Conservation (phyloP, 2,888 invertebrate species). For the Scrobipalpa atriplicella region DNA sequence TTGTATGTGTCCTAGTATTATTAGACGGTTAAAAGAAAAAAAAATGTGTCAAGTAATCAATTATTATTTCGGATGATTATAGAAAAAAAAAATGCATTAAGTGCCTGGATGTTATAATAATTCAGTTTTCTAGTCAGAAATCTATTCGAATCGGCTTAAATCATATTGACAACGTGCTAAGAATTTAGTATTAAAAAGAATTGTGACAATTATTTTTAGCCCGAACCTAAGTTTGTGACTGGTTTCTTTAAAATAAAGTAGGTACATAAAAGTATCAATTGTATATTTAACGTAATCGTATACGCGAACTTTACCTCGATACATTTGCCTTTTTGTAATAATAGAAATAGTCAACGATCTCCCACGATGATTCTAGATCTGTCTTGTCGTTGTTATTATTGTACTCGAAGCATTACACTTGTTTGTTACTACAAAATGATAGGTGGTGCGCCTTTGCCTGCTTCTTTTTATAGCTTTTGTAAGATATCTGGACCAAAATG, state of each 20-base stretch:
- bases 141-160: neutral
- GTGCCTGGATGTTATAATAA: neutral
- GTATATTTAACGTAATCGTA: neutral
- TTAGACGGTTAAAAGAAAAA: neutral
- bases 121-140: constrained; percentile 16
- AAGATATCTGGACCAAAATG: neutral
- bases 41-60: constrained; percentile 6
- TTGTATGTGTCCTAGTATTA: constrained; percentile 4
- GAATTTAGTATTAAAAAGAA: neutral
- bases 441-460: neutral
- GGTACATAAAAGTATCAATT: neutral
- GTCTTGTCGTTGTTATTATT: neutral
- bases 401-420: neutral
- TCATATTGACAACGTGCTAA: neutral
- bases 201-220: neutral
- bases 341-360: neutral
- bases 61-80: neutral
- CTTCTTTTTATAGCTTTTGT: constrained; percentile 2
- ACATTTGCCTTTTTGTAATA: neutral
- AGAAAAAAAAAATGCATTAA: neutral
- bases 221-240: neutral
- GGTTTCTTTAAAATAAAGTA: neutral
- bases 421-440: neutral
- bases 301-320: neutral
- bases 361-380: neutral